Conservation (phyloP, 2,888 invertebrate genomes). For the Atrina japonica region DNA sequence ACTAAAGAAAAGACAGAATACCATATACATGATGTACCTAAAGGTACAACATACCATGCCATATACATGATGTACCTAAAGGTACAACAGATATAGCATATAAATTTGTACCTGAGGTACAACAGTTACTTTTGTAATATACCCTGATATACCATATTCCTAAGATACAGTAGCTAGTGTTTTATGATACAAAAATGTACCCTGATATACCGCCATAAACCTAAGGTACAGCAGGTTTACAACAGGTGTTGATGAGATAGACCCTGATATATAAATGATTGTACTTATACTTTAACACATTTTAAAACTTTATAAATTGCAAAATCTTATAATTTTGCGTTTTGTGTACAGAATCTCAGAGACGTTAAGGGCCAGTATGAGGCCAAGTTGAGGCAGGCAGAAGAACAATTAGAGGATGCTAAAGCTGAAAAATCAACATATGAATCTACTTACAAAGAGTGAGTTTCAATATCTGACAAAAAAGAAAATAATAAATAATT, state of each 20-base stretch:
- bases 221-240: too few relatives aligned
- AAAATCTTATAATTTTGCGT: neutral
- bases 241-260: too few relatives aligned
- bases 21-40: too few relatives aligned
- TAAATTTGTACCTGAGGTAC: too few relatives aligned
- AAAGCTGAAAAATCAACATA: constrained; percentile 60
- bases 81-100: too few relatives aligned
- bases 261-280: neutral
- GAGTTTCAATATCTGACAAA: constrained; percentile 37
- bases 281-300: neutral
- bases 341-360: constrained; percentile 57
- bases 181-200: too few relatives aligned
- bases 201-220: too few relatives aligned
- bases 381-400: constrained; percentile 58
- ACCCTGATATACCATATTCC: neutral
- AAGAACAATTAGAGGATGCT: constrained; percentile 68
- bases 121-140: too few relatives aligned
- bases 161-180: neutral
- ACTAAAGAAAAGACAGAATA: too few relatives aligned
- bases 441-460: constrained; percentile 72
- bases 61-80: too few relatives aligned
- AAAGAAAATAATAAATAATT: too few relatives aligned
- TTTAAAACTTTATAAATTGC: neutral
- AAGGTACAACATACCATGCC: too few relatives aligned
- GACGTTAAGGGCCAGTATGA: constrained; percentile 69